Evolutionary conservation across 2,888 invertebrate species (phyloP).

Genomic region (Epinotia ramella): DNA sequence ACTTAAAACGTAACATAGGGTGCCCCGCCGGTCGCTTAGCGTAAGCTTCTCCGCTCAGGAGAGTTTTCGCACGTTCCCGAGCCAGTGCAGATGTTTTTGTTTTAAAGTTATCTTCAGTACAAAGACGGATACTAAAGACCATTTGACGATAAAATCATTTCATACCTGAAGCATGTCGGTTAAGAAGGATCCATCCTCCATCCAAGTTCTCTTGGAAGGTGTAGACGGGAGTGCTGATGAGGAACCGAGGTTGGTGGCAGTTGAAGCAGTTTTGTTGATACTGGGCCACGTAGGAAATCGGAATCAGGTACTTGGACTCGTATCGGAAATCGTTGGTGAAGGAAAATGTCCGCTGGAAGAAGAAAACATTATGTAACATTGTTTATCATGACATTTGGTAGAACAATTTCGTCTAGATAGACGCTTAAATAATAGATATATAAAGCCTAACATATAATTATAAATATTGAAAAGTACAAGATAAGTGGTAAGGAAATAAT

Average conservation of each 20-base stretch:
- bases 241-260: conserved; percentile 74
- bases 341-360: conserved; percentile 72
- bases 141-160: background rate
- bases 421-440: background rate
- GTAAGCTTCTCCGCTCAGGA: no score
- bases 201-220: conserved; percentile 75
- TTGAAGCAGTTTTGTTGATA: conserved; percentile 73
- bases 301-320: conserved; percentile 70
- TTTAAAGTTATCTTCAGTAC: no score
- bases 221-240: conserved; percentile 68
- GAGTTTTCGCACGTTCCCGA: no score
- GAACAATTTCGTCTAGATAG: no score
- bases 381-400: no score
- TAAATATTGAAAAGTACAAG: no score
- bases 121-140: no score
- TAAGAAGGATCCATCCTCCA: conserved; percentile 77
- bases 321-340: conserved; percentile 60
- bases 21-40: no score
- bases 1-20: no score
- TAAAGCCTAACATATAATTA: background rate
- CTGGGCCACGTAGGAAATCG: conserved; percentile 74
- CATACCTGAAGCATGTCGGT: conserved; percentile 74
- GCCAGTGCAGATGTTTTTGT: no score
- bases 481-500: no score
- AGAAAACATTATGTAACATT: background rate